Evolutionary conservation across 2,888 invertebrate species (phyloP), one percentile per base, ranked within the genome.

Genomic region (Lycocerus yunnanus): DNA sequence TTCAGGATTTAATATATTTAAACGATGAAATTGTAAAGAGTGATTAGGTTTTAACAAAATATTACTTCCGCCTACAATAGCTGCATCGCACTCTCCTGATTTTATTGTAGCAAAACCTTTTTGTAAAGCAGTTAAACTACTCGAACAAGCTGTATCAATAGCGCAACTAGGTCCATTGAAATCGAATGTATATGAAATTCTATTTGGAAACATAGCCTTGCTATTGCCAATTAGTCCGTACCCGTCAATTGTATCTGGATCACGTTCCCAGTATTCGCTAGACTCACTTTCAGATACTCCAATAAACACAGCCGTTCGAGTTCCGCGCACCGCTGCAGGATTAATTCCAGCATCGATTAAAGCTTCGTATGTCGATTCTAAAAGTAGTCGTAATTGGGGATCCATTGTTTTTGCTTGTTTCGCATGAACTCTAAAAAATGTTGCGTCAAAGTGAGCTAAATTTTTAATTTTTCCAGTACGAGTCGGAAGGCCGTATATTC

Each of bases 121-220:
- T 84, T 97, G 93, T 84, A 99, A 88, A 14, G 97, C 98, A 85
- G 95, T 92, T 86, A 98, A 88, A 78, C 97, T 96, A 82, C 98
- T 98, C 0, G 98, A 98, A 87, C 99, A 99, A 10, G 99, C 99
- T 2, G 99, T 98, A 88, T 99, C 99, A 66, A 99, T 88, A 27
- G 97, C 94, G 88, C 94, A 98, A 85, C 97, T 98, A 9, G 99
- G 99, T 1, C 99, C 97, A 85, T 92, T 94, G 80, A 98, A 94
- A 86, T 99, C 98, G 88, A 98, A 98, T 67, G 97, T 94, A 89
- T 93, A 99, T 0, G 98, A 98, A 77, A 99, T 90, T 83, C 99
- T 92, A 88, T 99, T 99, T 77, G 98, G 94, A 88, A 98, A 97
- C 98, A 99, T 99, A 75, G 97, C 95, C 70, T 96, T 91, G 81